A percentile compares a stretch with the other conserved stretches of the same genome.
These are phyloP conservation scores for Dasypus novemcinctus DNA, from an alignment of 2,113 vertebrate species.

Conservation along the genomic window DNA sequence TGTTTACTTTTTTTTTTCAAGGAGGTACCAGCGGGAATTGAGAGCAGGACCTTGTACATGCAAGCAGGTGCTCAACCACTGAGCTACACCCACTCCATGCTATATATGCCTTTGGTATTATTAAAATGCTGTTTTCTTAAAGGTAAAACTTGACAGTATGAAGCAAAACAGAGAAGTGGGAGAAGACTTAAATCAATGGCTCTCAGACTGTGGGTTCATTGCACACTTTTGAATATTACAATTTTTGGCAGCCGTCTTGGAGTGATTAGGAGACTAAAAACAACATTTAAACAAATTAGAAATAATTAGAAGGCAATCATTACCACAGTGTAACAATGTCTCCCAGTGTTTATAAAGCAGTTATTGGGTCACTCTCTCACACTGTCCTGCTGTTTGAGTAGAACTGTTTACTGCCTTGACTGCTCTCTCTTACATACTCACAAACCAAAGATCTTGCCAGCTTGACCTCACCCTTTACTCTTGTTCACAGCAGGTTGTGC, in stretches of 20 bases:
- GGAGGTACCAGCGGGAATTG: no score
- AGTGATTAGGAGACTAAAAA: slow-evolving; percentile 65
- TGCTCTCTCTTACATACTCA: neutral
- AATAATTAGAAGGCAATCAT: slow-evolving; percentile 64
- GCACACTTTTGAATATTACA: slow-evolving; percentile 37
- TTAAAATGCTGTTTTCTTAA: slow-evolving; percentile 19
- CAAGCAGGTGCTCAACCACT: no score
- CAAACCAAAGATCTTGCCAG: neutral
- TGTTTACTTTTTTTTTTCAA: neutral
- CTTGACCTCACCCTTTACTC: neutral
- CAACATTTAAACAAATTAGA: slow-evolving; percentile 69
- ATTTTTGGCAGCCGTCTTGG: slow-evolving; percentile 60
- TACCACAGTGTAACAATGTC: slow-evolving; percentile 15
- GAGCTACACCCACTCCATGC: no score
- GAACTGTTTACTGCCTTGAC: neutral
- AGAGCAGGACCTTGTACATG: no score
- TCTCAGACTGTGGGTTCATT: slow-evolving; percentile 17
- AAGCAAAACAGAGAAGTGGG: neutral
- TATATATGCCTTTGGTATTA: neutral
- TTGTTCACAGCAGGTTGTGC: neutral
- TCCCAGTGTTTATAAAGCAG: slow-evolving; percentile 42
- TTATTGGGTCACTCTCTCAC: slow-evolving; percentile 29
- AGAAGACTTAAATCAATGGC: neutral
- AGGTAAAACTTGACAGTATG: neutral
- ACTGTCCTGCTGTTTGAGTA: neutral